A percentile compares a stretch with the other conserved stretches of the same genome.
These are phyloP conservation scores for Phymorhynchus buccinoides DNA, from an alignment of 1,140 invertebrate species.

Conservation along the genomic window DNA sequence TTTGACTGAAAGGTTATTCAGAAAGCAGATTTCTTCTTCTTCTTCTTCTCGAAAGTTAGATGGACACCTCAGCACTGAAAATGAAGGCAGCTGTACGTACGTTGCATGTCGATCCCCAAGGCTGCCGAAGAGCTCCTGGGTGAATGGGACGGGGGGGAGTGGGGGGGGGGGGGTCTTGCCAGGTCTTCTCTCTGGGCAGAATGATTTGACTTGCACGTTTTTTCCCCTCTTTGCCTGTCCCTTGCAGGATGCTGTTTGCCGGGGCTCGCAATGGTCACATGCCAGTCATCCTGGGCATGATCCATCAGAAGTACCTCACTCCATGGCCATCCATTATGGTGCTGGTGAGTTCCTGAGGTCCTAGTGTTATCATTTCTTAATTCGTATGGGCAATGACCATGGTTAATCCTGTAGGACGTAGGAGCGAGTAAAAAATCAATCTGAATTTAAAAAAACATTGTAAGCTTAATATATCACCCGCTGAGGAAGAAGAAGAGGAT, in stretches of 20 bases:
- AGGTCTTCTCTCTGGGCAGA: no score
- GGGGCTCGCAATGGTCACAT: constrained; percentile 95
- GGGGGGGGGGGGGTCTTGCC: no score
- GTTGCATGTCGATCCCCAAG: no score
- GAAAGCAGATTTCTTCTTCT: no score
- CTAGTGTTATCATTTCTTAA: not conserved
- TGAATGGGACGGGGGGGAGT: no score
- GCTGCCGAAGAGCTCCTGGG: no score
- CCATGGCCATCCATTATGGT: constrained; percentile 92
- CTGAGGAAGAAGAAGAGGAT: not conserved
- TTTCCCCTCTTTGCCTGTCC: no score
- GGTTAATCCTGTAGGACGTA: not conserved
- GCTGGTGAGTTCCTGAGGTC: constrained; percentile 79
- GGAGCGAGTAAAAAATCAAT: not conserved
- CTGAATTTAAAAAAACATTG: not conserved
- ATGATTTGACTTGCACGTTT: no score
- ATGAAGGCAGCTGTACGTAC: no score
- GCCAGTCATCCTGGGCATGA: constrained; percentile 95
- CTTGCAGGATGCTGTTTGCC: constrained; percentile 90
- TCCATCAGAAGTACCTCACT: constrained; percentile 88
- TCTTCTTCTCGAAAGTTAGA: no score
- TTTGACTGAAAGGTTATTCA: no score
- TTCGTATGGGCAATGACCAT: not conserved
- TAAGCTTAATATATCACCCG: not conserved
- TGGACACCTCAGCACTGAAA: no score